These are phyloP conservation scores for Lampris incognitus DNA, from an alignment of 2,113 vertebrate species.

Conservation along the genomic window DNA sequence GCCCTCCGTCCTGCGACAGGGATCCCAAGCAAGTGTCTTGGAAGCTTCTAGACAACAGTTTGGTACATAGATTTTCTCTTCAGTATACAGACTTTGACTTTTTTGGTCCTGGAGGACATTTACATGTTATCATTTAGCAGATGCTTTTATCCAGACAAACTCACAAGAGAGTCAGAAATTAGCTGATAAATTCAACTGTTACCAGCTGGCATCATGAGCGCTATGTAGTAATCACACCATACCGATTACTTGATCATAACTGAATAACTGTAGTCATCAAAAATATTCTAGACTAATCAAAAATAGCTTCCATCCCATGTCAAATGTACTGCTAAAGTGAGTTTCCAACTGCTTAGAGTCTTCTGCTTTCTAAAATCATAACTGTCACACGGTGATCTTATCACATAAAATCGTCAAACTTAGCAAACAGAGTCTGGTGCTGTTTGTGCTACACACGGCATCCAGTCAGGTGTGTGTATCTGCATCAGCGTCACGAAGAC, in stretches of 20 bases:
- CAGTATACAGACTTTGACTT: no score
- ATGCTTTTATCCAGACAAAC: no score
- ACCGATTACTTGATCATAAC: not conserved
- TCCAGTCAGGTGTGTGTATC: not conserved
- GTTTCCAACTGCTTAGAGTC: not conserved
- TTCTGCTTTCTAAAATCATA: no score
- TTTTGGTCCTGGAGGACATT: no score
- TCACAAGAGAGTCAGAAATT: no score
- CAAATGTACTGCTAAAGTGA: not conserved
- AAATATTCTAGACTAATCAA: not conserved
- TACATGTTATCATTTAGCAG: no score
- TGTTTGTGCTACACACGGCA: not conserved
- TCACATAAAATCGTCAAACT: no score
- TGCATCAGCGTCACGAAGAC: not conserved
- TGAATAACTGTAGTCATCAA: not conserved
- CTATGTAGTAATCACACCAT: no score
- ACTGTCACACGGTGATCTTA: no score
- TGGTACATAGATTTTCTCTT: conserved; percentile 19
- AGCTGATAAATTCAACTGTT: no score
- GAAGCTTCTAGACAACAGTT: conserved; percentile 23
- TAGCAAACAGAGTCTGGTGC: no score
- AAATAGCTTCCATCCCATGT: not conserved
- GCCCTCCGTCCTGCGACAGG: conserved; percentile 78
- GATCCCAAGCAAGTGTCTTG: conserved; percentile 17
- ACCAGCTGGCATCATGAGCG: no score